These are phyloP conservation scores for Phocoena phocoena DNA, from an alignment of 2,113 vertebrate species.

Conservation along the genomic window DNA sequence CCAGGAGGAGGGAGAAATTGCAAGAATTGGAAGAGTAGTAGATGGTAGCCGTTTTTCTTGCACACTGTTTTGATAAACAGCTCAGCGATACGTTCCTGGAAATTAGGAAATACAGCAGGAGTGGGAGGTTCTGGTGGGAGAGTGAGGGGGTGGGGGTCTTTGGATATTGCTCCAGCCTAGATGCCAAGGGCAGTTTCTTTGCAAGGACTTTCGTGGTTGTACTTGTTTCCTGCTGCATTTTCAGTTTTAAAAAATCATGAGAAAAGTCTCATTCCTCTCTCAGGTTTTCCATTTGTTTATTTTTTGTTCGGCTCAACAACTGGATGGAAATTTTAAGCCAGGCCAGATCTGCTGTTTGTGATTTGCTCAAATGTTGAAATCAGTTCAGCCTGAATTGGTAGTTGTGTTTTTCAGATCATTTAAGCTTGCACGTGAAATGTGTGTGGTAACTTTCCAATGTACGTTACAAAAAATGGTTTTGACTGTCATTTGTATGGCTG, in stretches of 20 bases:
- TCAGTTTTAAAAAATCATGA: constrained; percentile 73
- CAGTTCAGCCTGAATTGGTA: constrained; percentile 42
- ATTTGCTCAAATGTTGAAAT: constrained; percentile 64
- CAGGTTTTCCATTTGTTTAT: constrained; percentile 57
- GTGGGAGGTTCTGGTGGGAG: constrained; percentile 46
- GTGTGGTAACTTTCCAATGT: constrained; percentile 55
- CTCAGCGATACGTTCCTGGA: constrained; percentile 78
- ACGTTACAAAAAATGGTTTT: constrained; percentile 39
- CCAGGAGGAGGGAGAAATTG: constrained; percentile 83
- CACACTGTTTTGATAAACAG: constrained; percentile 84
- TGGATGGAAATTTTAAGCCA: constrained; percentile 51
- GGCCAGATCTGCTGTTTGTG: constrained; percentile 61
- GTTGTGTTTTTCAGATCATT: constrained; percentile 74
- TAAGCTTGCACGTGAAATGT: constrained; percentile 59
- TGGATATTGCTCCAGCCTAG: constrained; percentile 68
- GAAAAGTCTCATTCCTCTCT: constrained; percentile 72
- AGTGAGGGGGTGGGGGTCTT: constrained; percentile 11
- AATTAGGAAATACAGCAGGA: constrained; percentile 79
- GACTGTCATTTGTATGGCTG: constrained; percentile 39
- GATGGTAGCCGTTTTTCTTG: constrained; percentile 75
- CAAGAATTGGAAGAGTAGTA: constrained; percentile 72
- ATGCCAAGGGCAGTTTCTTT: constrained; percentile 80
- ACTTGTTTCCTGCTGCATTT: constrained; percentile 78
- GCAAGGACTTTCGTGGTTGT: constrained; percentile 75
- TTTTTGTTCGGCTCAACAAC: neutral